Evolutionary conservation across 2,888 invertebrate genomes (phyloP), one percentile per base, ranked within the genome.

Genomic region (Tenthredo notha): DNA sequence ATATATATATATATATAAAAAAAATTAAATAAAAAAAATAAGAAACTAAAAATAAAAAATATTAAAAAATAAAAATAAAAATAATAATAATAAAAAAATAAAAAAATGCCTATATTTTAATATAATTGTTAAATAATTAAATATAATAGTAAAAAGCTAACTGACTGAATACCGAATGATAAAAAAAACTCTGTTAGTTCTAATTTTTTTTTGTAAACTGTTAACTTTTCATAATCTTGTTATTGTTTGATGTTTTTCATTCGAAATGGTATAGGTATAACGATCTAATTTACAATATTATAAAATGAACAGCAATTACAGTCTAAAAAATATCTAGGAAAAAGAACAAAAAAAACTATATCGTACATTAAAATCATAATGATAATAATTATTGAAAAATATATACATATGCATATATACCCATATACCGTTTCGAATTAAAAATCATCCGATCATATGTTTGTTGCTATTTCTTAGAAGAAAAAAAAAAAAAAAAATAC

Each of bases 141-240:
- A 83, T 82, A 67, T 82, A 82, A 85, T 82, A 72, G 43, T 47
- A 54, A 80, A 80, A 67, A 85, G 85, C 82, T 72, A 80, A 85
- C 85, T 83, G 85, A 85, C 85, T 85, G 85, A 85, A 85, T 85
- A 85, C 82, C 85, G 82, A 85, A 82, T 83, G 82, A 70, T 67
- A 67, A 85, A 83, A 67, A 85, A 83, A 50, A 85, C 82, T 82
- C 61, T 85, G 85, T 85, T 85, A 83, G 70, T 83, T 83, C 65
- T 84, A 84, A 84, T 84, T 84, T 33, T 33, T 33, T 33, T 33
- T 84, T 84, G 47, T 84, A 78, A 84, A 84, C 84, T 84, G 84
- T 84, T 84, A 84, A 84, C 84, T 84, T 84, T 84, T 84, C 78
- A 84, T 84, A 84, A 58, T 78, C 37, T 84, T 84, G 78, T 84